Percentiles rank a stretch among this genome's conserved stretches.
phyloP scores from a whole-genome alignment of 92 coral and sea anemone species.

The Scolanthus callimorphus region DNA sequence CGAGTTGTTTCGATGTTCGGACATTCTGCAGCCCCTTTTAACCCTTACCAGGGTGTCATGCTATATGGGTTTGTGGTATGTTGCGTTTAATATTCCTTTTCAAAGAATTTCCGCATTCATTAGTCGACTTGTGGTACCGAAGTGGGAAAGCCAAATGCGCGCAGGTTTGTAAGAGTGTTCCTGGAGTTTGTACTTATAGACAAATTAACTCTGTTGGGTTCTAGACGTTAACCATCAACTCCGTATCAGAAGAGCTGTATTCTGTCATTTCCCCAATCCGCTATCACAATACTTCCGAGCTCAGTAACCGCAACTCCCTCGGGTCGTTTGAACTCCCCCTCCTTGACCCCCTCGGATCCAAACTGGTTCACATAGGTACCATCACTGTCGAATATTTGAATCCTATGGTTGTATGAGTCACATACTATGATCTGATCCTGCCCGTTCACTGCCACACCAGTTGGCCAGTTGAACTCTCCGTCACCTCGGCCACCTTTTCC shows the following conservation, averaged over 20 bases:
- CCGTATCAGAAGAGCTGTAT: constrained; percentile 85
- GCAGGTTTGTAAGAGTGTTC: too few relatives aligned
- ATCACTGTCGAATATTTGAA: constrained; percentile 82
- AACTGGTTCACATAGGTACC: constrained; percentile 70
- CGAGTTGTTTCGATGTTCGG: background rate
- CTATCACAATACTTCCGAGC: constrained; percentile 66
- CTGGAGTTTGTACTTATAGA: too few relatives aligned
- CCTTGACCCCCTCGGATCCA: constrained; percentile 68
- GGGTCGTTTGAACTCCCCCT: constrained; percentile 85
- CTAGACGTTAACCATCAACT: too few relatives aligned
- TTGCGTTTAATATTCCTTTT: too few relatives aligned
- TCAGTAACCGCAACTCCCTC: constrained; percentile 78
- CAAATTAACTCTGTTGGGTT: too few relatives aligned
- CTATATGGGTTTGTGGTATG: too few relatives aligned
- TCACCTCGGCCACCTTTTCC: constrained; percentile 81
- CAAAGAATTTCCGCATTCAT: too few relatives aligned
- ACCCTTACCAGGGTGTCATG: too few relatives aligned
- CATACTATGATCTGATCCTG: constrained; percentile 83
- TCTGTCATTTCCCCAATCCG: constrained; percentile 98
- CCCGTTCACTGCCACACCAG: constrained; percentile 77
- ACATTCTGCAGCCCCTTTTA: background rate
- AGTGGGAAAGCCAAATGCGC: too few relatives aligned
- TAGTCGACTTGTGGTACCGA: too few relatives aligned
- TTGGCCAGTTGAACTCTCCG: constrained; percentile 94
- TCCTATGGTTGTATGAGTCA: constrained; percentile 93